These are phyloP conservation scores for Stenolophus ochropezus DNA, from an alignment of 2,888 invertebrate species.

Conservation along the genomic window DNA sequence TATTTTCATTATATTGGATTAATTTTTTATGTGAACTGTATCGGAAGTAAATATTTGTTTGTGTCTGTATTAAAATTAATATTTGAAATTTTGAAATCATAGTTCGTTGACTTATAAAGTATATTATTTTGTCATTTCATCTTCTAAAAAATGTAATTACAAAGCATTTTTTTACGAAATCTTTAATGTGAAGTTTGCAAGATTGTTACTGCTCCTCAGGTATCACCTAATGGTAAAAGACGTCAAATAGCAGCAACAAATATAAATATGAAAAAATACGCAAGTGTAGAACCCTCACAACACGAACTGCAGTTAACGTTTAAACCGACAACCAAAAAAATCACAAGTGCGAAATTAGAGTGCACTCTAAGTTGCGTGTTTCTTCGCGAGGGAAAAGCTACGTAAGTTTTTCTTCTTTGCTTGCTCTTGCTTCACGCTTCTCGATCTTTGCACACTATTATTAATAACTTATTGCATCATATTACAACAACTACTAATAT, in stretches of 20 bases:
- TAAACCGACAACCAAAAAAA: conserved; percentile 89
- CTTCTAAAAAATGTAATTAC: too few relatives aligned
- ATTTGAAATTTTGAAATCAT: neutral
- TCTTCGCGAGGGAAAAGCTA: conserved; percentile 95
- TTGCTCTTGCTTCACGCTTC: neutral
- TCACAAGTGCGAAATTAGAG: conserved; percentile 87
- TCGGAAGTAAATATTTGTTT: neutral
- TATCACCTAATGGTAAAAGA: conserved; percentile 88
- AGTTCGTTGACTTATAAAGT: conserved; percentile 1
- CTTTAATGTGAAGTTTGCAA: conserved; percentile 4
- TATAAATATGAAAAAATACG: conserved; percentile 94
- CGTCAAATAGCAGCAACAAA: conserved; percentile 89
- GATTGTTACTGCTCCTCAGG: conserved; percentile 73
- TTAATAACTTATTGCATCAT: too few relatives aligned
- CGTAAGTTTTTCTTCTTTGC: conserved; percentile 80
- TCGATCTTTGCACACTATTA: too few relatives aligned
- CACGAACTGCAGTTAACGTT: conserved; percentile 85
- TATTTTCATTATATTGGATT: neutral
- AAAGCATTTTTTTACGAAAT: conserved; percentile 1
- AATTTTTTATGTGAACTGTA: neutral
- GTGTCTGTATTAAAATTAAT: too few relatives aligned
- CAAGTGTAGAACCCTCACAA: conserved; percentile 91
- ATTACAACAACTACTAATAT: too few relatives aligned
- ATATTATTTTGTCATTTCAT: conserved; percentile 15
- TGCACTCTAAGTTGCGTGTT: conserved; percentile 95